Conservation (phyloP, 2,888 invertebrate species). For the Drosophila kanekoi region DNA sequence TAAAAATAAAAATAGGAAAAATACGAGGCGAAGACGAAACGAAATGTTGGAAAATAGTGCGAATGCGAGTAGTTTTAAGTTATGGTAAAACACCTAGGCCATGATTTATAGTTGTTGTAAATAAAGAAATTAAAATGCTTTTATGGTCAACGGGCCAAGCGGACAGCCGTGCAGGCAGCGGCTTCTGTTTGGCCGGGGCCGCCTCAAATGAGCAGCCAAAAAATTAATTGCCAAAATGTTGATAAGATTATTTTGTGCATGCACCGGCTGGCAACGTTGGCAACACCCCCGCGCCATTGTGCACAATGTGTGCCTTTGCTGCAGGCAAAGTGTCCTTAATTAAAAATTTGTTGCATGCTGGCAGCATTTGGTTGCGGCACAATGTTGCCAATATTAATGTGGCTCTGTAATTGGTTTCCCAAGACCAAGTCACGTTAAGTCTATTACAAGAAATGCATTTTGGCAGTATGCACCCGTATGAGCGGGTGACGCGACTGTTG, state of each 20-base stretch:
- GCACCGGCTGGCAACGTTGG: conserved; percentile 11
- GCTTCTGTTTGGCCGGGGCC: conserved; percentile 49
- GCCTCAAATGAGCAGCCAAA: conserved; percentile 37
- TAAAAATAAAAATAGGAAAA: conserved; percentile 9
- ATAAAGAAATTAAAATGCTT: conserved; percentile 80
- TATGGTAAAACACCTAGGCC: conserved; percentile 73
- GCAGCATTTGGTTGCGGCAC: conserved; percentile 50
- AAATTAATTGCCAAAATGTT: conserved; percentile 77
- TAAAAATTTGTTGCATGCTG: conserved; percentile 73
- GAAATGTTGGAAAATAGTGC: conserved; percentile 52
- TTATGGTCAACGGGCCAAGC: conserved; percentile 61
- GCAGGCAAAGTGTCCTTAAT: conserved; percentile 66
- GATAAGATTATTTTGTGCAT: conserved; percentile 69
- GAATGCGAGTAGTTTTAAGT: conserved; percentile 68
- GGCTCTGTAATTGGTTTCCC: conserved; percentile 75
- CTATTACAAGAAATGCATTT: conserved; percentile 76
- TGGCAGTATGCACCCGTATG: conserved; percentile 32
- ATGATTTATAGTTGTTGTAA: conserved; percentile 78
- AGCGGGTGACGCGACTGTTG: conserved; percentile 40
- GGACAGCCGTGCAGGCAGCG: conserved; percentile 18
- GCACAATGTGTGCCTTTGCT: not conserved
- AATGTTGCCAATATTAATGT: conserved; percentile 73
- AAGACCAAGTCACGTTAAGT: conserved; percentile 76
- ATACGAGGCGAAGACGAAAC: conserved; percentile 36
- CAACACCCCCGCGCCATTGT: conserved; percentile 37